A percentile compares a stretch with the other conserved stretches of the same genome.
phyloP scores from a whole-genome alignment of 2,113 vertebrate species.

The Chiloscyllium plagiosum region DNA sequence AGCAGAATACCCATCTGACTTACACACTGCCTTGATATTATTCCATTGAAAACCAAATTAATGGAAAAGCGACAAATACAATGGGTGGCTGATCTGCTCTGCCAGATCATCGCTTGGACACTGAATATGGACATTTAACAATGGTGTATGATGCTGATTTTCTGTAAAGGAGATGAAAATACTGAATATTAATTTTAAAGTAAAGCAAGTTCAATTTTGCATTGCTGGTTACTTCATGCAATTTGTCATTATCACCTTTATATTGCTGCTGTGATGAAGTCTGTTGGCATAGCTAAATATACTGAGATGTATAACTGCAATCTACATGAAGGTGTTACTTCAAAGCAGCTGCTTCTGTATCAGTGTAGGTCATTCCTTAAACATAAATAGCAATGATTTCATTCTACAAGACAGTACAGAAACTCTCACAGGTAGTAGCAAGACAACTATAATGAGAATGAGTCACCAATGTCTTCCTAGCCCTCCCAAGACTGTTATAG shows the following conservation, averaged over 20 bases:
- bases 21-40: not conserved
- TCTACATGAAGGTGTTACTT: not conserved
- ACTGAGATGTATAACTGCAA: not conserved
- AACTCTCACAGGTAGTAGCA: not conserved
- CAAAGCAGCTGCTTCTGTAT: not conserved
- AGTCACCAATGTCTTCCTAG: not conserved
- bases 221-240: not conserved
- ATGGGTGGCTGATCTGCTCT: not conserved
- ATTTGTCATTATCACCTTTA: not conserved
- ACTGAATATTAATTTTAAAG: not conserved
- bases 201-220: not conserved
- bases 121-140: not conserved
- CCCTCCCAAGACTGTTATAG: not conserved
- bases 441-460: not conserved
- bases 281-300: not conserved
- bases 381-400: not conserved
- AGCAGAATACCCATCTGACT: not conserved
- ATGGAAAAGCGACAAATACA: not conserved
- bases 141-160: not conserved
- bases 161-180: not conserved
- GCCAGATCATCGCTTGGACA: not conserved
- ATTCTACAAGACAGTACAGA: not conserved
- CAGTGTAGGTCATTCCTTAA: not conserved
- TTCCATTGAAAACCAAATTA: not conserved
- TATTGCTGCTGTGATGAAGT: not conserved